phyloP scores from a whole-genome alignment of 2,888 invertebrate species.

The Xanthia togata region DNA sequence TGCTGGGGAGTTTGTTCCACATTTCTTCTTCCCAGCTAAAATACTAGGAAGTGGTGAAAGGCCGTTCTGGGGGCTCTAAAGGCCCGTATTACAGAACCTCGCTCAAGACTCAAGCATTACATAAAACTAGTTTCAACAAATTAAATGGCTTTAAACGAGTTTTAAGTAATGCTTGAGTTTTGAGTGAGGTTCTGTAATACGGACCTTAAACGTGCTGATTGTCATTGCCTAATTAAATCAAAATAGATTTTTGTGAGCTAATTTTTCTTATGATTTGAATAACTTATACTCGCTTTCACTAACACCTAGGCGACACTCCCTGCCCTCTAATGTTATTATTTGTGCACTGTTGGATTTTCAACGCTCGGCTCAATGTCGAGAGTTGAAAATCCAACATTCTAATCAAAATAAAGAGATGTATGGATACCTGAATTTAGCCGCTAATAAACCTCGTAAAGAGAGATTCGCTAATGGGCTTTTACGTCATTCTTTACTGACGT shows the following conservation, averaged over 20 bases:
- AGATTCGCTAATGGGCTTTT: neutral
- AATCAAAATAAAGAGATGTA: neutral
- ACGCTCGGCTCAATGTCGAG: too few relatives aligned
- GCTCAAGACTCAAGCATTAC: too few relatives aligned
- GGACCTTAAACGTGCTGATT: too few relatives aligned
- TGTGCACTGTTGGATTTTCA: neutral
- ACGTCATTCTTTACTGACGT: slow-evolving; percentile 26
- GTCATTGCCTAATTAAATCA: too few relatives aligned
- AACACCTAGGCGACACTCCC: neutral
- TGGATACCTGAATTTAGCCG: neutral
- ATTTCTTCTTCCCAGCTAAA: neutral
- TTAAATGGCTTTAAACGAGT: too few relatives aligned
- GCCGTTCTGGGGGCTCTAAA: neutral
- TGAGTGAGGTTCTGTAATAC: too few relatives aligned
- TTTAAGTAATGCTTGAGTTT: too few relatives aligned
- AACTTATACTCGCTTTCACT: neutral
- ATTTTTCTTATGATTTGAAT: too few relatives aligned
- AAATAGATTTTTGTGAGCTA: too few relatives aligned
- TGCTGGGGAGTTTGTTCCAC: neutral
- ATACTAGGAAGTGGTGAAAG: neutral
- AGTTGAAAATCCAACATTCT: neutral
- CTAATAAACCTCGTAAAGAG: neutral
- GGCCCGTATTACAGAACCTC: too few relatives aligned
- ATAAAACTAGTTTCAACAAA: too few relatives aligned
- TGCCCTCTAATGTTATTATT: neutral